Conservation (phyloP, 2,888 invertebrate genomes). For the Ectemnius lituratus region DNA sequence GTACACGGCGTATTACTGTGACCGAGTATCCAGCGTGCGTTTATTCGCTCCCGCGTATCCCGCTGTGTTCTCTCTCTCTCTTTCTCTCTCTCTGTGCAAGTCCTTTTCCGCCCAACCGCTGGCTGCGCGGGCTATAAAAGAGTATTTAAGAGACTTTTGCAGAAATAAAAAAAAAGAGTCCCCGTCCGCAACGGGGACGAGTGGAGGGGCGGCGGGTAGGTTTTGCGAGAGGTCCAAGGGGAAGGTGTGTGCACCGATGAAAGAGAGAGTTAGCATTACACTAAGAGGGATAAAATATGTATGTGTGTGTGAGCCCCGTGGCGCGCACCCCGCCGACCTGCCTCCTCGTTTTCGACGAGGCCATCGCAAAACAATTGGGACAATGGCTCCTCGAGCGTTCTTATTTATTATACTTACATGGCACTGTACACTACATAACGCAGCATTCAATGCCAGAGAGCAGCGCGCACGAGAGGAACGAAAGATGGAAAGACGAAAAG, state of each 20-base stretch:
- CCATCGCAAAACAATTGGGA: constrained; percentile 69
- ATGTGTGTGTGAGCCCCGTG: constrained; percentile 51
- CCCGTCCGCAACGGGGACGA: constrained; percentile 1
- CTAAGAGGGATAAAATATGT: constrained; percentile 12
- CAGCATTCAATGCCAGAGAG: constrained; percentile 33
- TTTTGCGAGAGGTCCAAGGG: too few species aligned
- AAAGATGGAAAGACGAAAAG: constrained; percentile 44
- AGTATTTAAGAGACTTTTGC: constrained; percentile 61
- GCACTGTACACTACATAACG: constrained; percentile 59
- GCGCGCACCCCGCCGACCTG: constrained; percentile 57
- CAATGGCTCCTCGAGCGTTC: constrained; percentile 68
- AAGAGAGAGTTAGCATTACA: constrained; percentile 26
- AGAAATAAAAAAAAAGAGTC: constrained; percentile 28
- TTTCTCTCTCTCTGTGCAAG: neutral
- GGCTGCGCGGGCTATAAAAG: constrained; percentile 27
- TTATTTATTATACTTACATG: constrained; percentile 70
- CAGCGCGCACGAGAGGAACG: constrained; percentile 5
- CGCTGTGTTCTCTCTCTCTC: constrained; percentile 42
- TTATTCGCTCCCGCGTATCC: constrained; percentile 49
- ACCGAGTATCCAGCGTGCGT: constrained; percentile 56
- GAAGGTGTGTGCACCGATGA: too few species aligned
- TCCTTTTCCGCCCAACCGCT: too few species aligned
- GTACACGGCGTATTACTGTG: constrained; percentile 56
- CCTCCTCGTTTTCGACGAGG: constrained; percentile 62
- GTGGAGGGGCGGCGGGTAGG: constrained; percentile 18